Base-by-base conservation (phyloP, 2,797 vertebrate species). In the Betta splendens region DNA sequence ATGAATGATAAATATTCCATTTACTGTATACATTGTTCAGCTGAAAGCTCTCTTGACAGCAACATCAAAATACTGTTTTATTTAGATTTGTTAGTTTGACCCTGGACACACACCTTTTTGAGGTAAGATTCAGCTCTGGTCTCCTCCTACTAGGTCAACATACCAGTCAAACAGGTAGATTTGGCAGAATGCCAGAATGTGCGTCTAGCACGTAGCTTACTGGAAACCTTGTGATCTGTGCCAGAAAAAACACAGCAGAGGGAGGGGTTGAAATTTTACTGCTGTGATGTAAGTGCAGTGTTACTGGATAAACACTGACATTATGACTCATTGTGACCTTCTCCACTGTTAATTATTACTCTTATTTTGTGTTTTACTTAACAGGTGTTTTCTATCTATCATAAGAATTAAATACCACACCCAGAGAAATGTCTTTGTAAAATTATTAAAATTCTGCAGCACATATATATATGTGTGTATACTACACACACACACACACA, bases 191-290 rank as follows among this genome's bases (percentile, higher is more conserved):
- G 58, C 75, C 84, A 85, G 35, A 53, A 66, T 62, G 51, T 32
- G 47, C 25, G 48, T 58, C 55, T 6, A 20, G 48, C 83, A 85
- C 85, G 84, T 80, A 85, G 55, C 39, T 89, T 88, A 89, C 88
- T 67, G 83, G 84, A 88, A 89, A 73, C 17, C 5, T 26, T 2
- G 7, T 10, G 5, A 25, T 57, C 49, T 33, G 26, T 85, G 81
- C 85, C 84, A 81, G 73, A 71, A 83, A 75, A 56, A 55, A 70
- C 20, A 64, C 16, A 43, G 15, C 18, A 40, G 22, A 10, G 36
- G 36, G 53, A 35, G 62, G 67, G 56, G 3, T 23, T 48, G 13
- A 39, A 40, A 43, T 56, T 63, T 79, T 64, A 71, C 23, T 44
- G 65, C 49, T 17, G 25, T 66, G 72, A 77, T 47, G 70, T 72